These are phyloP conservation scores for Halichoeres trimaculatus DNA, from an alignment of 2,113 vertebrate species.

Conservation along the genomic window DNA sequence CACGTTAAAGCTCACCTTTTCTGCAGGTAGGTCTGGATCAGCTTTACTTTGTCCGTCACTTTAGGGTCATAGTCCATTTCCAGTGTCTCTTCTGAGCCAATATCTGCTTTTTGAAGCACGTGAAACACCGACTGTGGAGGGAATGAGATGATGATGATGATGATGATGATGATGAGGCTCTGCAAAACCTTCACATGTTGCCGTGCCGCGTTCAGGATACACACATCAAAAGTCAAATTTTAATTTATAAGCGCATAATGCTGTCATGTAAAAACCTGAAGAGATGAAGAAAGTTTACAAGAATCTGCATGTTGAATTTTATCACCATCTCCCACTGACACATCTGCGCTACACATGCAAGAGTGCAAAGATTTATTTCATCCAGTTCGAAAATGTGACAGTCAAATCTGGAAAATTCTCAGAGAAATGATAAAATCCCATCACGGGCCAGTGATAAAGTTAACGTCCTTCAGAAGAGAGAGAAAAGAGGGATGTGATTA, in stretches of 20 bases:
- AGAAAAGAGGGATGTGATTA: not conserved
- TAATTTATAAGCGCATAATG: slow-evolving; percentile 6
- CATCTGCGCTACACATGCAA: slow-evolving; percentile 21
- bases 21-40: slow-evolving; percentile 73
- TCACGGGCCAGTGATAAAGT: not conserved
- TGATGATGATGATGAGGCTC: too few species aligned
- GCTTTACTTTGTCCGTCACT: slow-evolving; percentile 64
- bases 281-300: slow-evolving; percentile 5
- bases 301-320: slow-evolving; percentile 12
- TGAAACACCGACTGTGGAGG: slow-evolving; percentile 66
- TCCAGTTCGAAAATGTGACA: not conserved
- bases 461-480: not conserved
- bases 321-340: not conserved
- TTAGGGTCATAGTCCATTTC: not conserved
- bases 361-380: not conserved
- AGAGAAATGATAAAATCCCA: not conserved
- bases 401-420: not conserved
- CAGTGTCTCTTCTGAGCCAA: not conserved
- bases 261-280: slow-evolving; percentile 5
- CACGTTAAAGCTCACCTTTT: slow-evolving; percentile 70
- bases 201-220: too few species aligned
- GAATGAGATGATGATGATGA: not conserved
- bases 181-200: too few species aligned
- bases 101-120: slow-evolving; percentile 41
- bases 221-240: not conserved